Conservation (phyloP, 2,797 vertebrate species). For the Takifugu rubripes region DNA sequence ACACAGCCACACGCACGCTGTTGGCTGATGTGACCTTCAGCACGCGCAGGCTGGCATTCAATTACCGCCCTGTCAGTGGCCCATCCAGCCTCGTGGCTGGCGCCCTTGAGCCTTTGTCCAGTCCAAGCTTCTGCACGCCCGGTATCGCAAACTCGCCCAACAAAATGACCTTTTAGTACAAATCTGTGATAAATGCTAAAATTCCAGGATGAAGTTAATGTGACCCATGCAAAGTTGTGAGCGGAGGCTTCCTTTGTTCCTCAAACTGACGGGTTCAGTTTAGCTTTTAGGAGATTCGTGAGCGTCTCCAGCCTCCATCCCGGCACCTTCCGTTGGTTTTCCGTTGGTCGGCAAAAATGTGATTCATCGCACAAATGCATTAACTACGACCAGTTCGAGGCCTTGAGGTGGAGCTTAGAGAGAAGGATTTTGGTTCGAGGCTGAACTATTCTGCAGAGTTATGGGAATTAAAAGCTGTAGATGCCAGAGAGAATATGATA, state of each 20-base stretch:
- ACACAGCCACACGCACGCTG: too few species aligned
- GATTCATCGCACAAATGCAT: not conserved
- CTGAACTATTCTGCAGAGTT: not conserved
- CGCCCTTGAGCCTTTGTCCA: constrained; percentile 69
- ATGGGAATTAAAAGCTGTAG: not conserved
- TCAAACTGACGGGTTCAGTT: not conserved
- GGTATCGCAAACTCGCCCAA: constrained; percentile 8
- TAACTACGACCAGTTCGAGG: not conserved
- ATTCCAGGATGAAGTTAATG: too few species aligned
- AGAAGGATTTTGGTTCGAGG: not conserved
- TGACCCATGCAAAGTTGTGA: constrained; percentile 7
- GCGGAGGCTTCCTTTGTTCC: too few species aligned
- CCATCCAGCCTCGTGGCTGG: constrained; percentile 64
- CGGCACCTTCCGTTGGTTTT: too few species aligned
- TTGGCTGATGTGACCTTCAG: constrained; percentile 72
- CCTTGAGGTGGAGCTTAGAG: not conserved
- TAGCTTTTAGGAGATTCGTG: not conserved
- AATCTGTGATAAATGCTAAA: constrained; percentile 37
- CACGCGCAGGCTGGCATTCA: constrained; percentile 72
- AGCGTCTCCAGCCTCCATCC: not conserved
- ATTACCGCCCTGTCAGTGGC: constrained; percentile 74
- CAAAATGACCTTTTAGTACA: constrained; percentile 13
- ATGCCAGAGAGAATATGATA: not conserved
- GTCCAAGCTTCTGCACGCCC: constrained; percentile 67
- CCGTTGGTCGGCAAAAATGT: too few species aligned